These are phyloP conservation scores for Volucella inflata DNA, from an alignment of 2,888 invertebrate species.

Conservation along the genomic window DNA sequence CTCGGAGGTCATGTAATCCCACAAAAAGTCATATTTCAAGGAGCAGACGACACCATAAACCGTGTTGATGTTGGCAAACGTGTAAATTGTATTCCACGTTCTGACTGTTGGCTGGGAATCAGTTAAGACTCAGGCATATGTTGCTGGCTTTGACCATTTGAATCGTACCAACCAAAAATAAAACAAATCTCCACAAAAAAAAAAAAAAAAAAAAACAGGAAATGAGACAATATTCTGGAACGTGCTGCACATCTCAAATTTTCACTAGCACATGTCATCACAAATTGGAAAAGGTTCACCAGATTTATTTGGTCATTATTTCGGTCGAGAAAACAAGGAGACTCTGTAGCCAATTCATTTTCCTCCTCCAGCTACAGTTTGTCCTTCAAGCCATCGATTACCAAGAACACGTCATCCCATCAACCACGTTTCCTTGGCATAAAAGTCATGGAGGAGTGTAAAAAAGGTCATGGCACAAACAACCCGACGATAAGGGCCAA, in stretches of 20 bases:
- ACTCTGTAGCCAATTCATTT: constrained; percentile 25
- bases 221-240: neutral
- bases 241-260: constrained; percentile 35
- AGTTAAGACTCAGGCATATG: no score
- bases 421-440: neutral
- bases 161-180: neutral
- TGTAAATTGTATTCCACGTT: no score
- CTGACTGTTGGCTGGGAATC: no score
- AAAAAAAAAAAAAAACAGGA: neutral
- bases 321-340: constrained; percentile 22
- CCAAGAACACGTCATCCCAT: neutral
- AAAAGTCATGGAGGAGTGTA: neutral
- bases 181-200: no score
- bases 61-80: no score
- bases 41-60: no score
- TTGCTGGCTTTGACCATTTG: neutral
- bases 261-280: constrained; percentile 21
- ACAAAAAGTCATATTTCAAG: no score
- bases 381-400: constrained; percentile 50
- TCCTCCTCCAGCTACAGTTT: constrained; percentile 6
- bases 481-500: constrained; percentile 4
- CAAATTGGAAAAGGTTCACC: constrained; percentile 7
- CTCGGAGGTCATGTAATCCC: no score
- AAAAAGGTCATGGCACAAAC: constrained; percentile 23
- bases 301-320: constrained; percentile 64